These are phyloP conservation scores for Bergia puertoricense DNA, from an alignment of 92 coral and sea anemone genomes.

Conservation along the genomic window DNA sequence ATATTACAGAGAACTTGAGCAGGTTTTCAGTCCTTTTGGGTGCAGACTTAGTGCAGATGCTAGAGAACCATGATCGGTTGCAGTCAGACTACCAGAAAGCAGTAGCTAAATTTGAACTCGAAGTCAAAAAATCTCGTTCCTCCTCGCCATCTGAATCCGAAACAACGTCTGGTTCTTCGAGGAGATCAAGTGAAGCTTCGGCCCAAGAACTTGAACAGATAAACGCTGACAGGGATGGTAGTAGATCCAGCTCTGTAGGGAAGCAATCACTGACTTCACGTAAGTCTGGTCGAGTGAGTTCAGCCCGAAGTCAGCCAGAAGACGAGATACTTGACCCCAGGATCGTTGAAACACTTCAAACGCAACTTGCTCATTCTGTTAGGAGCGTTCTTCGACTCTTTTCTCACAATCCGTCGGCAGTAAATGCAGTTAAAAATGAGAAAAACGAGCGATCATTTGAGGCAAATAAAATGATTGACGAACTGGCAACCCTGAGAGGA, in stretches of 20 bases:
- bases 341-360: slow-evolving; percentile 53
- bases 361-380: slow-evolving; percentile 77
- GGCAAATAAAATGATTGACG: slow-evolving; percentile 75
- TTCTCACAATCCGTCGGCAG: slow-evolving; percentile 85
- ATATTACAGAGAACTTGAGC: slow-evolving; percentile 76
- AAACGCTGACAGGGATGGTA: slow-evolving; percentile 33
- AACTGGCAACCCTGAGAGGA: slow-evolving; percentile 74
- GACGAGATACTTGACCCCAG: slow-evolving; percentile 47
- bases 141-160: slow-evolving; percentile 37
- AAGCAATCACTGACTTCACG: slow-evolving; percentile 43
- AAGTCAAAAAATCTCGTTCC: slow-evolving; percentile 65
- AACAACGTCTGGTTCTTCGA: slow-evolving; percentile 62
- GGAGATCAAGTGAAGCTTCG: slow-evolving; percentile 68
- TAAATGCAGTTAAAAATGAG: slow-evolving; percentile 67
- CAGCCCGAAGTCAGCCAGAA: slow-evolving; percentile 38
- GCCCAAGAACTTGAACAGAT: slow-evolving; percentile 30
- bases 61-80: slow-evolving; percentile 79
- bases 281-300: slow-evolving; percentile 43
- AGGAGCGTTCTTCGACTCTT: slow-evolving; percentile 84
- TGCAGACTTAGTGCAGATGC: slow-evolving; percentile 64
- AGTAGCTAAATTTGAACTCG: slow-evolving; percentile 72
- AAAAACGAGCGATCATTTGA: slow-evolving; percentile 80
- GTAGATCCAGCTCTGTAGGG: slow-evolving; percentile 62
- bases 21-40: slow-evolving; percentile 93
- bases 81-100: slow-evolving; percentile 88